phyloP scores from a whole-genome alignment of 2,113 vertebrate genomes.

The Labeo rohita region DNA sequence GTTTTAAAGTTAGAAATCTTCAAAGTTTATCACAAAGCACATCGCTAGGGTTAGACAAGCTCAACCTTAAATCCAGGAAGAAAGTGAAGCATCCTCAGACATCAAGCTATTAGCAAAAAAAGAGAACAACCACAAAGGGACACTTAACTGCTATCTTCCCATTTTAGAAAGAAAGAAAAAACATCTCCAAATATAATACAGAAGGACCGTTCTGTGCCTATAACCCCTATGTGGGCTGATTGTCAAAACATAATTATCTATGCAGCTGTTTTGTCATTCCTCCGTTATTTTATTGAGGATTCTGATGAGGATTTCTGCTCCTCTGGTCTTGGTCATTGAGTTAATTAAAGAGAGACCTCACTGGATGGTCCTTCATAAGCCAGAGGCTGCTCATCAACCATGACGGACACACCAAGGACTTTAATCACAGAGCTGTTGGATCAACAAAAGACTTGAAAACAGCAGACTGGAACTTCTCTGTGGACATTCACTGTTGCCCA shows the following conservation, averaged over 20 bases:
- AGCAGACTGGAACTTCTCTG: slow-evolving; percentile 28
- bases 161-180: slow-evolving; percentile 8
- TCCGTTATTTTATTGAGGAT: slow-evolving; percentile 36
- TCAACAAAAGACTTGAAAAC: slow-evolving; percentile 38
- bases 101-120: slow-evolving; percentile 35
- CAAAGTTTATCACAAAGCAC: background rate
- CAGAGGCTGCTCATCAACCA: slow-evolving; percentile 50
- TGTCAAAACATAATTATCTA: slow-evolving; percentile 39
- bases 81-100: slow-evolving; percentile 21
- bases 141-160: background rate
- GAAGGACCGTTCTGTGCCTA: background rate
- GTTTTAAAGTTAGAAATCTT: background rate
- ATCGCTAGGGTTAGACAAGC: slow-evolving; percentile 7
- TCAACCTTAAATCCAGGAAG: slow-evolving; percentile 8
- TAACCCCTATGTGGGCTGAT: background rate
- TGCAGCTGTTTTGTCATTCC: slow-evolving; percentile 39
- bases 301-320: slow-evolving; percentile 51
- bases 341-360: slow-evolving; percentile 61
- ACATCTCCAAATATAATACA: background rate
- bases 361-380: slow-evolving; percentile 53
- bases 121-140: background rate
- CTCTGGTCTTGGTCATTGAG: slow-evolving; percentile 55
- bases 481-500: slow-evolving; percentile 28
- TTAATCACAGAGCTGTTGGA: slow-evolving; percentile 58
- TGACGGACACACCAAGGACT: slow-evolving; percentile 55